Evolutionary conservation across 1,140 invertebrate genomes (phyloP).

Genomic region (Drosophila albomicans): DNA sequence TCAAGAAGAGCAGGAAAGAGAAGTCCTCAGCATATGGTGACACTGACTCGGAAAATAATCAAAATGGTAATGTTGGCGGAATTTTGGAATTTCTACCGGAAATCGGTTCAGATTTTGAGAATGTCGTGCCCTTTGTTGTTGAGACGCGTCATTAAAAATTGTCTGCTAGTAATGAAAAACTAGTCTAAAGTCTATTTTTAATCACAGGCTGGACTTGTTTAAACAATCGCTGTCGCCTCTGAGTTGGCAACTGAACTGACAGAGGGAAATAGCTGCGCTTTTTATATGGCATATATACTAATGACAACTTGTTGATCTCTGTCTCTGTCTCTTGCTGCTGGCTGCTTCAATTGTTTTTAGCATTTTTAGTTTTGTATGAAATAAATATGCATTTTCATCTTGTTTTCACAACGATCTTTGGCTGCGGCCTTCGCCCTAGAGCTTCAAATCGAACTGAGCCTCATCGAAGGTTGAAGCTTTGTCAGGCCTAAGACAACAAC

Average conservation of each 20-base stretch:
- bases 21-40: not conserved
- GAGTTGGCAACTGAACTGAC: constrained; percentile 8
- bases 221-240: constrained; percentile 52
- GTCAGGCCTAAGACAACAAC: not conserved
- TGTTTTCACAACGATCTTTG: constrained; percentile 29
- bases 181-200: constrained; percentile 1
- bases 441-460: constrained; percentile 7
- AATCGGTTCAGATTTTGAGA: constrained; percentile 46
- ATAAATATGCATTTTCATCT: constrained; percentile 71
- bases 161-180: not conserved
- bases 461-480: constrained; percentile 14
- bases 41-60: constrained; percentile 38
- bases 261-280: constrained; percentile 15
- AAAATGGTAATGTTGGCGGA: constrained; percentile 32
- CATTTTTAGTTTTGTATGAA: constrained; percentile 17
- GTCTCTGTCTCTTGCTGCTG: not conserved
- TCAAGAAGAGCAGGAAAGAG: not conserved
- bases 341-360: not conserved
- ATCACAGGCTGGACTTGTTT: constrained; percentile 28
- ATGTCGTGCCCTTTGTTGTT: not conserved
- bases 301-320: not conserved
- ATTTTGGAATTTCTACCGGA: constrained; percentile 6
- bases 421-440: not conserved
- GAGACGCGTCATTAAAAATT: constrained; percentile 1
- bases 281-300: constrained; percentile 27